Conservation (phyloP, 37 sponge, comb jelly and placozoan genomes). For the Eunapius fragilis region DNA sequence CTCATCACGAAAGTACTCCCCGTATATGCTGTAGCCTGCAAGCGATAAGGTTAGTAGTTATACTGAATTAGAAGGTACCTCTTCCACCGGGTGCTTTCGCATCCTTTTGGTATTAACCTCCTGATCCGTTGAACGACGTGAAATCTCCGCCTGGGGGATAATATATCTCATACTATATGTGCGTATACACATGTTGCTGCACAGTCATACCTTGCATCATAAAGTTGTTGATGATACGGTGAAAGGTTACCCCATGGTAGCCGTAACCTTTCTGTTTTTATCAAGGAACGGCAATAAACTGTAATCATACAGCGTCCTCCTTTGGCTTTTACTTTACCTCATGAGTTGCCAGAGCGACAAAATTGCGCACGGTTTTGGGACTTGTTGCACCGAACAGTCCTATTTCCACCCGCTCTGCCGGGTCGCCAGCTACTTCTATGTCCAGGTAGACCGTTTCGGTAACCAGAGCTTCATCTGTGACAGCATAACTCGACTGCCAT, state of each 20-base stretch:
- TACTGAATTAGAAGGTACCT: neutral
- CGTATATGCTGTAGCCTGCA: conserved; percentile 60
- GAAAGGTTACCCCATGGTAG: conserved; percentile 56
- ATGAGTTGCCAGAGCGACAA: conserved; percentile 70
- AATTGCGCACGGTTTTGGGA: conserved; percentile 85
- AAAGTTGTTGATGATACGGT: conserved; percentile 70
- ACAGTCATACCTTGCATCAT: conserved; percentile 78
- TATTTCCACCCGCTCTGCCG: conserved; percentile 54
- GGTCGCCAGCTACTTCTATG: conserved; percentile 49
- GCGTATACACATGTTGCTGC: too few relatives aligned
- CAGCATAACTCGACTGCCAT: too few relatives aligned
- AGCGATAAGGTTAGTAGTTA: neutral
- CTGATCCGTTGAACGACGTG: conserved; percentile 69
- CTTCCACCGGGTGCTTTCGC: neutral
- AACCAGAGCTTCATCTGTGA: conserved; percentile 57
- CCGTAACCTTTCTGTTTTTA: conserved; percentile 77
- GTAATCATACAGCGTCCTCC: too few relatives aligned
- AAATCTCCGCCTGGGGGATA: conserved; percentile 68
- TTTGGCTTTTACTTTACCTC: conserved; percentile 40
- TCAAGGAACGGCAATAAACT: too few relatives aligned
- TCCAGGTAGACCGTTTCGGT: conserved; percentile 80
- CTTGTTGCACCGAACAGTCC: conserved; percentile 83
- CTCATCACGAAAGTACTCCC: conserved; percentile 76
- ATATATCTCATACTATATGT: neutral
- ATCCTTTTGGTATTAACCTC: conserved; percentile 23